Evolutionary conservation across 2,113 vertebrate species (phyloP).

Genomic region (Dicerorhinus sumatrensis): DNA sequence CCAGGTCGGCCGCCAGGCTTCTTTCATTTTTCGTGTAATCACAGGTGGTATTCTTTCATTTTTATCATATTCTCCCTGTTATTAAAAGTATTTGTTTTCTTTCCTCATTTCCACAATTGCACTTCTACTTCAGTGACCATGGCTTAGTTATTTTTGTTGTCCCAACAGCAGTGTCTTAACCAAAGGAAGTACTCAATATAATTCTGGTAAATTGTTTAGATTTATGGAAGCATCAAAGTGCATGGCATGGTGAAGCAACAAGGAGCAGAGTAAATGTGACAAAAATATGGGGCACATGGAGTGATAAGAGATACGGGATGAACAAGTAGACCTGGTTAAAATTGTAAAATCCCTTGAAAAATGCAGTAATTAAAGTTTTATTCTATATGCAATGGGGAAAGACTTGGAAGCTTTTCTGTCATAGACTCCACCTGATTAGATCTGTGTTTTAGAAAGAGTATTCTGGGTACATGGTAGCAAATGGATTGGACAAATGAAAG

Average conservation of each 20-base stretch:
- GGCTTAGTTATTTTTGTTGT: neutral
- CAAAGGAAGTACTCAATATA: neutral
- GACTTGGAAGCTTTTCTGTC: neutral
- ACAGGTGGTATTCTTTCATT: neutral
- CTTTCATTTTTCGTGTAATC: neutral
- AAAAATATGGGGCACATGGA: neutral
- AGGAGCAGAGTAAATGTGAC: neutral
- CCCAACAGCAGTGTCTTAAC: neutral
- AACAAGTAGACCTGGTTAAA: neutral
- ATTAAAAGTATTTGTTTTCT: neutral
- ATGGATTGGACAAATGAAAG: neutral
- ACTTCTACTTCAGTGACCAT: neutral
- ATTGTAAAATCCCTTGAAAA: neutral
- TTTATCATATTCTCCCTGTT: neutral
- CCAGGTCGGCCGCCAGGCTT: neutral
- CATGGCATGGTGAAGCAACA: neutral
- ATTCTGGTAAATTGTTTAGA: neutral
- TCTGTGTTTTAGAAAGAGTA: neutral
- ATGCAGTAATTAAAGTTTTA: neutral
- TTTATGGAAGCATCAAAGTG: neutral
- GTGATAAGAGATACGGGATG: neutral
- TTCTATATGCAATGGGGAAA: neutral
- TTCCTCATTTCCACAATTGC: neutral
- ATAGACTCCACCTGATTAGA: neutral
- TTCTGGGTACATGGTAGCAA: neutral